phyloP scores from a whole-genome alignment of 1,140 invertebrate species.

The Bombus picipes region DNA sequence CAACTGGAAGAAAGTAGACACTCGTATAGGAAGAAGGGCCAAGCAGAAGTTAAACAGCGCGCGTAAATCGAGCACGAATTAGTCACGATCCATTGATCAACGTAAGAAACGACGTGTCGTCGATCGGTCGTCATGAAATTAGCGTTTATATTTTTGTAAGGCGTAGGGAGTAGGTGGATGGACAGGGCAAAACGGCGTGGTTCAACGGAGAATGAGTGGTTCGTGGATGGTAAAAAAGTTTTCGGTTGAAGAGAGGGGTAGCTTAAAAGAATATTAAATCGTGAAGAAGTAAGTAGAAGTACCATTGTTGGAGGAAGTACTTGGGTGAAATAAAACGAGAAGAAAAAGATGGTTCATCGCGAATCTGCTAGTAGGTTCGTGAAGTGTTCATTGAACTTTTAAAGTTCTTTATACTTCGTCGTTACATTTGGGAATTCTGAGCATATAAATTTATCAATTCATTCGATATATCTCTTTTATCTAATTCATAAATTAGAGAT shows the following conservation, averaged over 20 bases:
- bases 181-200: background rate
- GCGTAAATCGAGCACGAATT: slow-evolving; percentile 20
- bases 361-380: background rate
- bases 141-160: background rate
- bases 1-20: background rate
- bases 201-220: background rate
- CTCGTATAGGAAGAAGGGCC: background rate
- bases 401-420: background rate
- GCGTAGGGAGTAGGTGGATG: too few species aligned
- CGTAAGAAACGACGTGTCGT: background rate
- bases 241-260: background rate
- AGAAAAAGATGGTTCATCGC: background rate
- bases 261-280: background rate
- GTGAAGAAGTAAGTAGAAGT: background rate
- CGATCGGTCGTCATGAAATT: background rate
- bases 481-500: too few species aligned
- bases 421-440: background rate
- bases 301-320: background rate
- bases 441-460: background rate
- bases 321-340: background rate
- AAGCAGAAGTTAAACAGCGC: background rate
- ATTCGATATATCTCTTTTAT: background rate
- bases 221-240: background rate
- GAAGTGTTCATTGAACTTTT: background rate
- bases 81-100: slow-evolving; percentile 13